Conservation (phyloP, 1,140 invertebrate species). For the Orius laevigatus region DNA sequence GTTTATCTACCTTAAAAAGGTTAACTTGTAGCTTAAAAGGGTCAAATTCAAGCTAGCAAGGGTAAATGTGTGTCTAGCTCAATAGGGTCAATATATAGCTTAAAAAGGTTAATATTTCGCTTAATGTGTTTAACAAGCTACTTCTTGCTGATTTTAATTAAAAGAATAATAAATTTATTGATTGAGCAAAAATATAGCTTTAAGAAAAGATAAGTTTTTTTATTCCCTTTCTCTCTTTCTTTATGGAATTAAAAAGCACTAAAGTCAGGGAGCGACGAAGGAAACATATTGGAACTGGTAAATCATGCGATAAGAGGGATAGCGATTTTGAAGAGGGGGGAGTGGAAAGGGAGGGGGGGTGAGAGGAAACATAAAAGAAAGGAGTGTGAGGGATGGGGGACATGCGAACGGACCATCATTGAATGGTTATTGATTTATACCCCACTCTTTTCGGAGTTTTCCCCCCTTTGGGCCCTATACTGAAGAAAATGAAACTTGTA, state of each 20-base stretch:
- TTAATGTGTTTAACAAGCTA: too few species aligned
- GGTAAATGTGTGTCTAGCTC: too few species aligned
- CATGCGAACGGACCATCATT: conserved; percentile 10
- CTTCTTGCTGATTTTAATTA: too few species aligned
- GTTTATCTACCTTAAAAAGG: too few species aligned
- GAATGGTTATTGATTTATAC: conserved; percentile 12
- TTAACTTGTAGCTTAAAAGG: too few species aligned
- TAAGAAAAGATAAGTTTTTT: not conserved
- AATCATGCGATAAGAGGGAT: conserved; percentile 8
- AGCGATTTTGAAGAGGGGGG: not conserved
- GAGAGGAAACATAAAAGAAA: conserved; percentile 1
- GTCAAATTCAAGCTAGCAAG: too few species aligned
- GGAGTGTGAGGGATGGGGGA: conserved; percentile 1
- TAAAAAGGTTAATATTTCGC: too few species aligned
- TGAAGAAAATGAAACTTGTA: conserved; percentile 10
- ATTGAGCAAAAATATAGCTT: not conserved
- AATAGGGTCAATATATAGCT: too few species aligned
- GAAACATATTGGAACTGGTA: conserved; percentile 10
- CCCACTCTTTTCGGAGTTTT: conserved; percentile 1
- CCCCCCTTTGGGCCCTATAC: conserved; percentile 3
- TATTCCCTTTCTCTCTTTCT: too few species aligned
- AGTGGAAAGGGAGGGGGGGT: not conserved
- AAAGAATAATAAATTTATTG: too few species aligned
- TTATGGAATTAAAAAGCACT: too few species aligned
- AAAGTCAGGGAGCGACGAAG: not conserved